Conservation (phyloP, 2,797 vertebrate genomes). For the Silurus lanzhouensis region DNA sequence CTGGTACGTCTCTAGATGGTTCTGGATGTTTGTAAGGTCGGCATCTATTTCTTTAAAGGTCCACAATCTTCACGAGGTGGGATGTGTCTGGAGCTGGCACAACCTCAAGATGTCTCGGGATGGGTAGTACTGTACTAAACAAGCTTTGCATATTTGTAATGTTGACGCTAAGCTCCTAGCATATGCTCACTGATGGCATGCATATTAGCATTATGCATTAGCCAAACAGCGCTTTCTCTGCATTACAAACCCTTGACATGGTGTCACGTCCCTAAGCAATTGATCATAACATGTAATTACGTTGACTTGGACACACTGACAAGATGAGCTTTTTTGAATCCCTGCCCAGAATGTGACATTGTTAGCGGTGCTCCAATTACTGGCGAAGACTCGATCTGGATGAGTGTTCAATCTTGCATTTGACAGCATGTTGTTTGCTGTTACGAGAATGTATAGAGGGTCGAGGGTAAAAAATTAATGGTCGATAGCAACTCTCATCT, state of each 20-base stretch:
- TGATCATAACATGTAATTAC: not conserved
- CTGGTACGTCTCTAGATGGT: too few species aligned
- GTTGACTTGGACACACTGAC: conserved; percentile 13
- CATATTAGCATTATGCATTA: not conserved
- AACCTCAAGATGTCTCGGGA: too few species aligned
- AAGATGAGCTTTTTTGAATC: conserved; percentile 4
- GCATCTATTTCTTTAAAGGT: too few species aligned
- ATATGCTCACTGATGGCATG: not conserved
- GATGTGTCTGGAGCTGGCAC: too few species aligned
- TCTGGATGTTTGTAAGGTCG: too few species aligned
- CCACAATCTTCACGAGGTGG: too few species aligned
- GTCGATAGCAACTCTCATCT: conserved; percentile 22
- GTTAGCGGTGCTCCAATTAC: conserved; percentile 38
- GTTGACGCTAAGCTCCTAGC: not conserved
- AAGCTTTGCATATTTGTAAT: too few species aligned
- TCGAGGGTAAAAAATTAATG: conserved; percentile 21
- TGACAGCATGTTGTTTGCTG: conserved; percentile 20
- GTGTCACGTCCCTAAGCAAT: not conserved
- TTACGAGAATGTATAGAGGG: not conserved
- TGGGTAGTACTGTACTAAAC: not conserved
- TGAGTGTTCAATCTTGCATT: conserved; percentile 24
- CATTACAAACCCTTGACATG: not conserved
- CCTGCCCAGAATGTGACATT: conserved; percentile 16
- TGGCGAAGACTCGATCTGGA: conserved; percentile 3
- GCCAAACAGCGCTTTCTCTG: not conserved